Percentiles rank a stretch among this genome's conserved stretches.
These are phyloP conservation scores for Ostrea denselamellosa DNA, from an alignment of 1,140 invertebrate genomes.

Conservation along the genomic window DNA sequence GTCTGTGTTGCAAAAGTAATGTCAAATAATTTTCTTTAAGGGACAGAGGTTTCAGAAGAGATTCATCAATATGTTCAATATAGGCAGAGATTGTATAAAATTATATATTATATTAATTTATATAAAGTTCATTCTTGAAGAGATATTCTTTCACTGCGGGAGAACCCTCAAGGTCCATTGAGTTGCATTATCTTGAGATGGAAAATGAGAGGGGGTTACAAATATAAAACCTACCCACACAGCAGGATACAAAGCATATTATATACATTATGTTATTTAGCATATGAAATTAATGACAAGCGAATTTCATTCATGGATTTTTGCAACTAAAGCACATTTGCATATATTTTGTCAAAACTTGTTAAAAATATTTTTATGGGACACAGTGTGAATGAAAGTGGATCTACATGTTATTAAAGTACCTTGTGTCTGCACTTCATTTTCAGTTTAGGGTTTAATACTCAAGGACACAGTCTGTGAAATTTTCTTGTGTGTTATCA, in stretches of 20 bases:
- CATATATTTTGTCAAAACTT: constrained; percentile 9
- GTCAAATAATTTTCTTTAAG: too few species aligned
- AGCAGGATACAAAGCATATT: background rate
- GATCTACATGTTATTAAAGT: too few species aligned
- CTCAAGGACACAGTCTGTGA: background rate
- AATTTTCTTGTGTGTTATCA: background rate
- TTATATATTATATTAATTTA: background rate
- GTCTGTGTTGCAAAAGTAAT: too few species aligned
- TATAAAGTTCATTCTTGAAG: background rate
- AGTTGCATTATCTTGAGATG: background rate
- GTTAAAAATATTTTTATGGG: background rate
- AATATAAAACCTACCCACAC: background rate
- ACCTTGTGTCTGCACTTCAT: background rate
- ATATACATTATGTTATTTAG: background rate
- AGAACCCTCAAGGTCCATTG: background rate
- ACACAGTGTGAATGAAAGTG: background rate
- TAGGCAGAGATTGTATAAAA: background rate
- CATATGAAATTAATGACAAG: constrained; percentile 16
- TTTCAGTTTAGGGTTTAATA: background rate
- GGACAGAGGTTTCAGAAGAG: too few species aligned
- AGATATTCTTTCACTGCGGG: background rate
- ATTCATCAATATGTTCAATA: background rate
- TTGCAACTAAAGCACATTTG: background rate
- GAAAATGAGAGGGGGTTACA: background rate
- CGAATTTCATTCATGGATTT: background rate